Evolutionary conservation across 1,140 invertebrate species (phyloP).

Genomic region (Metaphire vulgaris): DNA sequence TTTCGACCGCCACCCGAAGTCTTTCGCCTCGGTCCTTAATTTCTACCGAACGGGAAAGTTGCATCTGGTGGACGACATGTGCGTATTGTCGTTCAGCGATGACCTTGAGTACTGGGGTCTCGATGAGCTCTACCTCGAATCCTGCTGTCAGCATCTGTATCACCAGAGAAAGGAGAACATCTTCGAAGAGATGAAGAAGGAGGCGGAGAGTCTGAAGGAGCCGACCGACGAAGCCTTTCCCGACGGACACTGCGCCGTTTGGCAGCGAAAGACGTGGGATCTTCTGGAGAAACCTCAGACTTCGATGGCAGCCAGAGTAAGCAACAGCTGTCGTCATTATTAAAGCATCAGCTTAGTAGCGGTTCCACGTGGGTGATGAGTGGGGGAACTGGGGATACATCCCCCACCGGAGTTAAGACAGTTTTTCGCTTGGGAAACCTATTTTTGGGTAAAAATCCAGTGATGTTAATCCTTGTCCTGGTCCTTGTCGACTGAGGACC

Average conservation of each 20-base stretch:
- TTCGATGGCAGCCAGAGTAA: conserved; percentile 92
- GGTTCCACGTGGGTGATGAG: no score
- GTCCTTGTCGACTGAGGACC: no score
- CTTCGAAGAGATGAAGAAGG: conserved; percentile 96
- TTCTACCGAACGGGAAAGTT: no score
- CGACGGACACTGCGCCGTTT: conserved; percentile 82
- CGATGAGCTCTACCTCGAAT: conserved; percentile 93
- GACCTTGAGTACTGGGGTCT: no score
- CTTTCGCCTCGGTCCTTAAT: no score
- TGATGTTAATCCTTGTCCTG: no score
- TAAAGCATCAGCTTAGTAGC: no score
- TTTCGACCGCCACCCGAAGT: conserved; percentile 95
- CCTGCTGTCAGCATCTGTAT: conserved; percentile 97
- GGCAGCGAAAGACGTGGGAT: conserved; percentile 96
- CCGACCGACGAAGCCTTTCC: conserved; percentile 93
- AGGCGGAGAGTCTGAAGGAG: conserved; percentile 79
- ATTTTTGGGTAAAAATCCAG: no score
- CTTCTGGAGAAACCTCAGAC: conserved; percentile 94
- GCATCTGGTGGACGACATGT: conserved; percentile 98
- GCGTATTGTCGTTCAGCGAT: conserved; percentile 94
- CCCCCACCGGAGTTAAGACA: no score
- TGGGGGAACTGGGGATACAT: no score
- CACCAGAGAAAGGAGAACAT: conserved; percentile 96
- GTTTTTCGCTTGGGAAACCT: no score
- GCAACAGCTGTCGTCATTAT: no score